A percentile compares a stretch with the other conserved stretches of the same genome.
These are phyloP conservation scores for Limnephilus auricula DNA, from an alignment of 2,888 invertebrate genomes.

Conservation along the genomic window DNA sequence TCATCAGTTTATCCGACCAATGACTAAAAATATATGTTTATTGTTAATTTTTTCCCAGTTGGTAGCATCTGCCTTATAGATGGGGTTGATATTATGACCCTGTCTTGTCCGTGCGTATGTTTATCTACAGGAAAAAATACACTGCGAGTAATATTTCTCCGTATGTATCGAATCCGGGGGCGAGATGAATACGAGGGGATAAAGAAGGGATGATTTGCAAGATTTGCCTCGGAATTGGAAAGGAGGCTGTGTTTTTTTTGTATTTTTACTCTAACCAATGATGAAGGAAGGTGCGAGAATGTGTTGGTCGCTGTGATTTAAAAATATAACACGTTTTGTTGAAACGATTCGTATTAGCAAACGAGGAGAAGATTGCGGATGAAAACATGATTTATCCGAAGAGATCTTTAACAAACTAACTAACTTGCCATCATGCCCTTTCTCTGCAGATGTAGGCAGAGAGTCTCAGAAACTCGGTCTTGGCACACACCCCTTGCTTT, in stretches of 20 bases:
- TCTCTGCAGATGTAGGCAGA: too few relatives aligned
- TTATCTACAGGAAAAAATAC: slow-evolving; percentile 63
- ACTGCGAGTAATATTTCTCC: slow-evolving; percentile 53
- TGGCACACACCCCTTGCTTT: too few relatives aligned
- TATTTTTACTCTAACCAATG: slow-evolving; percentile 2
- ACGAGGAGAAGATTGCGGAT: too few relatives aligned
- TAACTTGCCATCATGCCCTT: too few relatives aligned
- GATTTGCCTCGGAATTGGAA: slow-evolving; percentile 46
- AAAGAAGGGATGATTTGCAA: slow-evolving; percentile 52
- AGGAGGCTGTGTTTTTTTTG: slow-evolving; percentile 50
- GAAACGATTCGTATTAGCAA: neutral
- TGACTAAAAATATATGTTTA: neutral
- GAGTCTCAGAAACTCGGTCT: too few relatives aligned
- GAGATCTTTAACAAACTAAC: too few relatives aligned
- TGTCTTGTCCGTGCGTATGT: slow-evolving; percentile 62
- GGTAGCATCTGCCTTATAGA: slow-evolving; percentile 52
- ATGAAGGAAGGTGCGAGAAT: neutral
- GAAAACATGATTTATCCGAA: too few relatives aligned
- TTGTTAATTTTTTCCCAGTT: neutral
- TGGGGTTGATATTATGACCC: slow-evolving; percentile 60
- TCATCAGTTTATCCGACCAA: neutral
- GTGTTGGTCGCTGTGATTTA: neutral
- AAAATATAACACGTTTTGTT: neutral
- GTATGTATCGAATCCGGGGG: slow-evolving; percentile 56
- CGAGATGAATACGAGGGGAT: slow-evolving; percentile 50